phyloP scores from a whole-genome alignment of 1,140 invertebrate species.

The Cydia strobilella region DNA sequence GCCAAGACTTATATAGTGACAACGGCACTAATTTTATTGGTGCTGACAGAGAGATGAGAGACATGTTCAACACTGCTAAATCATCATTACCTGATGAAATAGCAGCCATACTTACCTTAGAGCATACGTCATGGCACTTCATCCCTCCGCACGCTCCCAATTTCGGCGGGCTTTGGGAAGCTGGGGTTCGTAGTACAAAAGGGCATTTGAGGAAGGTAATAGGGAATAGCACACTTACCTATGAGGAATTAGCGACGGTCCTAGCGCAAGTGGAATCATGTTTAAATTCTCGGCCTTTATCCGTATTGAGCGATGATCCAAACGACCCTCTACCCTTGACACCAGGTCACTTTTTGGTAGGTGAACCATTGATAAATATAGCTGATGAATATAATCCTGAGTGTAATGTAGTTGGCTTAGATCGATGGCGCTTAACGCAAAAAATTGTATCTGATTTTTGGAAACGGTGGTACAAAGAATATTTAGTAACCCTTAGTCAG shows the following conservation, averaged over 20 bases:
- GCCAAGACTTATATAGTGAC: slow-evolving; percentile 40
- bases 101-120: not conserved
- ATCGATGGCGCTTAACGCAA: slow-evolving; percentile 23
- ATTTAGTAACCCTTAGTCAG: slow-evolving; percentile 7
- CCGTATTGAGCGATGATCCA: slow-evolving; percentile 8
- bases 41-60: slow-evolving; percentile 12
- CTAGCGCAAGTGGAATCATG: slow-evolving; percentile 33
- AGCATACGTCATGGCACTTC: slow-evolving; percentile 54
- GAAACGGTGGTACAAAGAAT: slow-evolving; percentile 33
- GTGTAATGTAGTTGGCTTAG: not conserved
- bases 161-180: slow-evolving; percentile 52
- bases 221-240: slow-evolving; percentile 31
- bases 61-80: not conserved
- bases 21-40: slow-evolving; percentile 43
- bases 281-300: slow-evolving; percentile 35
- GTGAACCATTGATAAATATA: slow-evolving; percentile 42
- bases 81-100: not conserved
- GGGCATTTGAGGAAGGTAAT: slow-evolving; percentile 36
- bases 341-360: slow-evolving; percentile 56
- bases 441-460: slow-evolving; percentile 33
- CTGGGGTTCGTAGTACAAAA: slow-evolving; percentile 41
- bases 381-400: slow-evolving; percentile 23
- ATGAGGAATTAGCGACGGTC: slow-evolving; percentile 36
- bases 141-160: slow-evolving; percentile 47
- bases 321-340: slow-evolving; percentile 37